Evolutionary conservation across 2,113 vertebrate genomes (phyloP).

Genomic region (Mirza zaza): DNA sequence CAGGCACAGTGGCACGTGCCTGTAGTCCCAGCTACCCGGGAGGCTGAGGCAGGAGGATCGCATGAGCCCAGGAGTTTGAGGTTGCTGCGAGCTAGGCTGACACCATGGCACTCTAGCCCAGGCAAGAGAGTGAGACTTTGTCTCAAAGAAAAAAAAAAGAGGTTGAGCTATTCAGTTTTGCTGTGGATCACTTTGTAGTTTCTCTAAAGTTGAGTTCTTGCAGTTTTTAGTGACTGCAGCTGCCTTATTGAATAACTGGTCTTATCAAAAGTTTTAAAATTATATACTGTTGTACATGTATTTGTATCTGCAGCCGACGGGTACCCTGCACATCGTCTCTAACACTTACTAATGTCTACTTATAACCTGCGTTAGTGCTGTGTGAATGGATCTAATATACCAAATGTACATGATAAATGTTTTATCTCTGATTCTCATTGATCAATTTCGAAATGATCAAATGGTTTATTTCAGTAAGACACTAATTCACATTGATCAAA

Average conservation of each 20-base stretch:
- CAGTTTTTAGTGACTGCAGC: conserved; percentile 51
- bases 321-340: conserved; percentile 50
- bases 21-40: too few relatives aligned
- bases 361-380: conserved; percentile 64
- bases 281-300: neutral
- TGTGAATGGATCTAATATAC: conserved; percentile 62
- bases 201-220: conserved; percentile 55
- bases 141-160: neutral
- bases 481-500: conserved; percentile 87
- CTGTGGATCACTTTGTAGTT: conserved; percentile 42
- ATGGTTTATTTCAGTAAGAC: conserved; percentile 85
- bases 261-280: conserved; percentile 48
- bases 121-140: too few relatives aligned
- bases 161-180: neutral
- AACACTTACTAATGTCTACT: conserved; percentile 63
- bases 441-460: conserved; percentile 86
- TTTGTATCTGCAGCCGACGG: conserved; percentile 50
- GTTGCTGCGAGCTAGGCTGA: too few relatives aligned
- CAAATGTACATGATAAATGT: conserved; percentile 79
- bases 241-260: conserved; percentile 59
- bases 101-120: too few relatives aligned
- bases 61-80: too few relatives aligned
- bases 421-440: conserved; percentile 82
- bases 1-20: too few relatives aligned
- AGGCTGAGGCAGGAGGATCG: too few relatives aligned